Evolutionary conservation across 2,888 invertebrate species (phyloP), one percentile per base, ranked within the genome.

Genomic region (Fabriciana adippe): DNA sequence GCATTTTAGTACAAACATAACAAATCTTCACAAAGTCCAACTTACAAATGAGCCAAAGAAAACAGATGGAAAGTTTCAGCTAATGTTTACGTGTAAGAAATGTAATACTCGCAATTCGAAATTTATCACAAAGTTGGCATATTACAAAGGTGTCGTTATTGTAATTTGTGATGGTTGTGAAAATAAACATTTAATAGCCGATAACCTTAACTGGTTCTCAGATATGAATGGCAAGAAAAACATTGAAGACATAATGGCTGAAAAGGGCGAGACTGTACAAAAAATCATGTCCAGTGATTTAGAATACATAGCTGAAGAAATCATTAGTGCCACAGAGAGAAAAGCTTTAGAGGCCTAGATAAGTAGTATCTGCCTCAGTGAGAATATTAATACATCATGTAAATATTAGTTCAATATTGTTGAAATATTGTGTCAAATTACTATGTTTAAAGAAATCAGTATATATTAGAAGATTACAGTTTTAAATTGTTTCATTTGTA

Each of bases 201-300:
- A 99, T 83, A 98, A 99, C 87, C 93, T 99, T 1, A 97, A 97
- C 73, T 99, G 99, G 99, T 99, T 99, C 83, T 93, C 95, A 0
- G 96, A 97, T 81, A 90, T 96, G 80, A 91, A 95, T 78, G 95
- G 95, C 0, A 95, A 94, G 79, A 94, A 94, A 72, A 99, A 99
- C 81, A 97, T 99, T 76, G 99, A 99, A 92, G 96, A 97, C 73
- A 97, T 98, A 48, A 92, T 99, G 83, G 95, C 95, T 18, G 95
- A 95, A 67, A 98, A 97, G 81, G 99, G 99, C 1, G 98, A 99
- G 91, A 93, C 89, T 6, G 97, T 99, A 50, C 90, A 87, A 53
- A 95, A 87, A 86, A 92, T 92, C 67, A 86, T 85, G 81, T 93
- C 82, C 56, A 73, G 88, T 65, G 93, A 93, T 74, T 78, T 94